These are phyloP conservation scores for Etheostoma cragini DNA, from an alignment of 2,113 vertebrate genomes.

Conservation along the genomic window DNA sequence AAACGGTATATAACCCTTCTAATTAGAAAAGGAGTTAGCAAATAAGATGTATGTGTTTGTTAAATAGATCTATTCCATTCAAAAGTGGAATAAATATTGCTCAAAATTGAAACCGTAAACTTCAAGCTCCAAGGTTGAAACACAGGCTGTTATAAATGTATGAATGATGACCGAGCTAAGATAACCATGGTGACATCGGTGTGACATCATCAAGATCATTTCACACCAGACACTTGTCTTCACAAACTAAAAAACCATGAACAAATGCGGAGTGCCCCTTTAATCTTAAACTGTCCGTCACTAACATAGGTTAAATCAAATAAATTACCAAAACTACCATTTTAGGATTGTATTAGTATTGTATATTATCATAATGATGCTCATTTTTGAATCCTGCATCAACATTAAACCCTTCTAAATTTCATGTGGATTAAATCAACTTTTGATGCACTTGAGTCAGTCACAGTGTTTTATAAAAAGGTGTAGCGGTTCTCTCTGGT, in stretches of 20 bases:
- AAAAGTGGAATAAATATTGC: background rate
- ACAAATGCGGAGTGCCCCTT: background rate
- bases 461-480: slow-evolving; percentile 47
- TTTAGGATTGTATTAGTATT: background rate
- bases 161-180: background rate
- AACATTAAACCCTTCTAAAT: background rate
- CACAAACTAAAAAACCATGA: background rate
- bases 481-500: slow-evolving; percentile 52
- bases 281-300: background rate
- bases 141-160: background rate
- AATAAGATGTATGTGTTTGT: background rate
- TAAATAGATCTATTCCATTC: background rate
- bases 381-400: background rate
- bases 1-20: background rate
- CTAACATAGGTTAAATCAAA: slow-evolving; percentile 16
- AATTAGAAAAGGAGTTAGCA: background rate
- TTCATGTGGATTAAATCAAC: slow-evolving; percentile 29
- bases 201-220: background rate
- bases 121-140: background rate
- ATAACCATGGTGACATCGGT: background rate
- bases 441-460: slow-evolving; percentile 27
- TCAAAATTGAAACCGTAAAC: background rate
- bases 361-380: background rate
- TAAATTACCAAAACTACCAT: background rate
- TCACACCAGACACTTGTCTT: background rate